Evolutionary conservation across 2,113 vertebrate genomes (phyloP).

Genomic region (Uropsilus gracilis): DNA sequence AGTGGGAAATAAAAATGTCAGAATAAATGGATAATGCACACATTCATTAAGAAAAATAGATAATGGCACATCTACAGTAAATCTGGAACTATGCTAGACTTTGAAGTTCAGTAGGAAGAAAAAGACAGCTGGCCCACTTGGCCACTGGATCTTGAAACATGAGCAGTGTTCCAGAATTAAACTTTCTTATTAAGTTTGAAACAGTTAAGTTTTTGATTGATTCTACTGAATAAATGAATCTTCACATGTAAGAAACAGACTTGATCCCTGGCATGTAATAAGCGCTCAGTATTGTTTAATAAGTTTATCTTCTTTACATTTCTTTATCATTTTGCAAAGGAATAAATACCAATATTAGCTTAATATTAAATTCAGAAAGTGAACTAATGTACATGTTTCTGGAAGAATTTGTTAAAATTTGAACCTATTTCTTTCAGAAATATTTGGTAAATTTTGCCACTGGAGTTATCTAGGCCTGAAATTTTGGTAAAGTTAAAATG

Average conservation of each 20-base stretch:
- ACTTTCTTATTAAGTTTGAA: background rate
- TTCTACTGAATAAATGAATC: conserved; percentile 5
- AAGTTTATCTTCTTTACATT: background rate
- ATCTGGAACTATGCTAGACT: background rate
- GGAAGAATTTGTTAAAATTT: background rate
- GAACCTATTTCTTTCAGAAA: background rate
- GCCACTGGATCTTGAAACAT: background rate
- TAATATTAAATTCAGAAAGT: background rate
- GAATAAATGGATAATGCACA: background rate
- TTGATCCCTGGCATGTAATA: background rate
- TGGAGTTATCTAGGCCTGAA: too few species aligned
- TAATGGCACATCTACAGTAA: background rate
- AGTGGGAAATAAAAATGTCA: conserved; percentile 7
- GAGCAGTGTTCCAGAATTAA: background rate
- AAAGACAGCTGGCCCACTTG: background rate
- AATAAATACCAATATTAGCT: background rate
- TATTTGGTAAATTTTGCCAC: background rate
- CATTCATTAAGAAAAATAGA: background rate
- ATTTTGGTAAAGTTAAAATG: background rate
- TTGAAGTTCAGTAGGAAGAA: background rate
- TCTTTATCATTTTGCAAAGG: background rate
- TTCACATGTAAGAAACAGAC: background rate
- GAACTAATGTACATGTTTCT: background rate
- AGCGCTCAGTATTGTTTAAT: background rate
- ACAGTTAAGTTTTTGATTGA: background rate